Evolutionary conservation across 1,140 invertebrate genomes (phyloP), one percentile per base, ranked within the genome.

Genomic region (Apocrypta bakeri): DNA sequence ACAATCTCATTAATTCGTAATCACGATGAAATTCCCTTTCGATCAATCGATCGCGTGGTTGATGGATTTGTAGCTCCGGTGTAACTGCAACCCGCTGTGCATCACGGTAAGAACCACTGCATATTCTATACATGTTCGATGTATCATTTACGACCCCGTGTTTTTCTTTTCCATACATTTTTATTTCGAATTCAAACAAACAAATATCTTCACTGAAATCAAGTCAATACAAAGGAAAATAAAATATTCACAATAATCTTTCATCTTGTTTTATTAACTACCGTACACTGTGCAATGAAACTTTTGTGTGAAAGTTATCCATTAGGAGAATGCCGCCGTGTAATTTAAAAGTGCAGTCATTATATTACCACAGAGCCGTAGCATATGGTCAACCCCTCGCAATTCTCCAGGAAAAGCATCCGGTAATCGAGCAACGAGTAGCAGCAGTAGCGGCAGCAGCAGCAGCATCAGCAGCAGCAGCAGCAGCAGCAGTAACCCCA

Each of bases 381-480:
- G 63, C 63, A 29, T 25, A 66, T 29, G 25, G 24, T 25, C 14
- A 6, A 29, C 8, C 27, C 64, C 64, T 68, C 31, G 56, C 48
- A 74, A 81, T 81, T 27, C 31, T 63, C 71, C 11, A 0, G 72
- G 25, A 81, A 81, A 81, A 81, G 72, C 63, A 81, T 75, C 71
- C 37, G 61, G 79, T 75, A 81, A 75, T 81, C 72, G 71, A 81
- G 79, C 17, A 75, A 25, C 31, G 71, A 63, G 68, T 63, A 61
- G 17, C 72, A 6, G 24, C 37, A 61, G 17, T 63, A n/a, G 24
- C 48, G 17, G 31, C 9, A 21, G 31, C 69, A 40, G 21, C 12
- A 48, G 42, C 42, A 37, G 37, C 37, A 42, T 7, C 11, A 42
- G 24, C 48, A 27, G 7, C 12, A 11, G 33, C 69, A 42, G n/a